Evolutionary conservation across 1,140 invertebrate species (phyloP).

Genomic region (Drosophila auraria): DNA sequence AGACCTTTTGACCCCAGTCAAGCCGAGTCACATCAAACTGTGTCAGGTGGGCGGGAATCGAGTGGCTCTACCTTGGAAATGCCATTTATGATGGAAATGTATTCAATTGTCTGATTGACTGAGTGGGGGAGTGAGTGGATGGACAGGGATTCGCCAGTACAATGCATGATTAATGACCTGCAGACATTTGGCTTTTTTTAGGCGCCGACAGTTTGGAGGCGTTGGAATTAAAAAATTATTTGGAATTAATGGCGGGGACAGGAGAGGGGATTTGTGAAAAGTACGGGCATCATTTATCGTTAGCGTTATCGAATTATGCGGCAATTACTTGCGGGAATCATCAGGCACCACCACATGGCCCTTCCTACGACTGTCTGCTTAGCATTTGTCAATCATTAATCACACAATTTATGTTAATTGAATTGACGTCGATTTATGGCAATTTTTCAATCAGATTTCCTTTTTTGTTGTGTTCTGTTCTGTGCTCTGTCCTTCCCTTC

Average conservation of each 20-base stretch:
- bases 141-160: conserved; percentile 48
- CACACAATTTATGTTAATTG: conserved; percentile 81
- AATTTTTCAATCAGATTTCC: conserved; percentile 70
- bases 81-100: conserved; percentile 77
- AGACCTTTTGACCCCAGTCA: conserved; percentile 46
- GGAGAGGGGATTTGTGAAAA: conserved; percentile 43
- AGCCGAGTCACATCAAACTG: conserved; percentile 70
- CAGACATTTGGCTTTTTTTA: conserved; percentile 44
- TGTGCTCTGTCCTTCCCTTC: background rate
- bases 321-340: conserved; percentile 61
- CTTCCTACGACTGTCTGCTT: conserved; percentile 50
- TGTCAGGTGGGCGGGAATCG: conserved; percentile 27
- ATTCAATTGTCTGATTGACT: conserved; percentile 81
- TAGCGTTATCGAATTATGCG: conserved; percentile 70
- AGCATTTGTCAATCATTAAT: conserved; percentile 77
- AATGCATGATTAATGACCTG: conserved; percentile 78
- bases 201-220: conserved; percentile 16
- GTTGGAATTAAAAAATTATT: conserved; percentile 79
- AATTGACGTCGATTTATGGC: conserved; percentile 78
- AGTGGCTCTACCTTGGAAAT: conserved; percentile 10
- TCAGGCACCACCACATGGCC: background rate
- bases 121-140: conserved; percentile 41
- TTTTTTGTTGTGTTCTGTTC: background rate
- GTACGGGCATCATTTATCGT: conserved; percentile 51
- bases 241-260: background rate